Evolutionary conservation across 2,797 vertebrate species (phyloP).

Genomic region (Onychomys leucogaster): DNA sequence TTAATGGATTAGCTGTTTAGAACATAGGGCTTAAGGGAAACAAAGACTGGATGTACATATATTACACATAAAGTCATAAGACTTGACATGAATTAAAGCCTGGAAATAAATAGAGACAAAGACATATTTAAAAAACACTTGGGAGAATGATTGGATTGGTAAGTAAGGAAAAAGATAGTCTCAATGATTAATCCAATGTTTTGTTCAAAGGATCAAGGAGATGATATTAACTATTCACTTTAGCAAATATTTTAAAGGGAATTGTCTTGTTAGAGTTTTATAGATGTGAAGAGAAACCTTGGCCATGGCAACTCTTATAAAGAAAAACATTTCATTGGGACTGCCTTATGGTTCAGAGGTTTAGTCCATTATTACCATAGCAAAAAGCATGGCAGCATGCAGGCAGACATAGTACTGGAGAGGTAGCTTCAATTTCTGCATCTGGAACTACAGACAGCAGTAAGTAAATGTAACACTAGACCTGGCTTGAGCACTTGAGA

Average conservation of each 20-base stretch:
- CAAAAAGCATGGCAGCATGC: not conserved
- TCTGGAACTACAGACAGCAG: not conserved
- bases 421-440: not conserved
- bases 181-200: slow-evolving; percentile 16
- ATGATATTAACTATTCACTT: not conserved
- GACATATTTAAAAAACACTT: not conserved
- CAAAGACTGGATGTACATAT: not conserved
- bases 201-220: not conserved
- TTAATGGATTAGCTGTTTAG: not conserved
- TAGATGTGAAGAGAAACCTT: not conserved
- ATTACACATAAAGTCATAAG: not conserved
- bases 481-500: not conserved
- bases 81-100: not conserved
- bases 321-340: not conserved
- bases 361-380: not conserved
- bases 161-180: not conserved
- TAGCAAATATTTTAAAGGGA: slow-evolving; percentile 20
- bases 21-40: not conserved
- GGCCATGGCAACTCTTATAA: not conserved
- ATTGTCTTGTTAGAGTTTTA: not conserved
- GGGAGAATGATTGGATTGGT: not conserved
- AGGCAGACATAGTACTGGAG: not conserved
- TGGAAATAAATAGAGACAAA: not conserved
- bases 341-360: not conserved
- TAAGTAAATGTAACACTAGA: not conserved